Percentiles rank a stretch among this genome's conserved stretches.
Conservation (phyloP, 2,888 invertebrate species). For the Rhogogaster chlorosoma region DNA sequence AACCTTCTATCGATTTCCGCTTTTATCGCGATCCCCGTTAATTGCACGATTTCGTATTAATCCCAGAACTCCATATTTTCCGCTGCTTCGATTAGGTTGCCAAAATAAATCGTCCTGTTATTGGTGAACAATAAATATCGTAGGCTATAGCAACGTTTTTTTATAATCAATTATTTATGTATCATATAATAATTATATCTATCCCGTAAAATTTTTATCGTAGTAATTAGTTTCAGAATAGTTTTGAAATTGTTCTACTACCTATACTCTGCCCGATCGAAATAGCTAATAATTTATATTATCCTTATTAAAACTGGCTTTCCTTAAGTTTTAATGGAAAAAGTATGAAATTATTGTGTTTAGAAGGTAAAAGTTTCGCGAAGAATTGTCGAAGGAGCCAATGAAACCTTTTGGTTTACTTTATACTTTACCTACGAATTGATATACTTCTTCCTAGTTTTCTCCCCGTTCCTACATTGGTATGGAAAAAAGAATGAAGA, state of each 20-base stretch:
- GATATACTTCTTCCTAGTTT: not conserved
- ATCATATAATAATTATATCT: not conserved
- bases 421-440: not conserved
- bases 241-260: not conserved
- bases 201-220: not conserved
- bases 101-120: constrained; percentile 23
- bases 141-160: not conserved
- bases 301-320: constrained; percentile 12
- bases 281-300: constrained; percentile 2
- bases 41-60: constrained; percentile 44
- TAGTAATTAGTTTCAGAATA: not conserved
- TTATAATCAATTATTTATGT: not conserved
- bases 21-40: constrained; percentile 43
- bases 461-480: too few relatives aligned
- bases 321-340: constrained; percentile 34
- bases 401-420: not conserved
- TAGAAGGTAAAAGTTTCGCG: not conserved
- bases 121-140: constrained; percentile 41
- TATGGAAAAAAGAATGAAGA: too few relatives aligned
- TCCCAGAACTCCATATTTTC: constrained; percentile 24
- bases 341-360: not conserved
- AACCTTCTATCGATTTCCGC: constrained; percentile 8
- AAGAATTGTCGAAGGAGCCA: not conserved
- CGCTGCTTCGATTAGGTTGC: not conserved
- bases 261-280: not conserved